Conservation (phyloP, 2,797 vertebrate species). For the Pelobates cultripes region DNA sequence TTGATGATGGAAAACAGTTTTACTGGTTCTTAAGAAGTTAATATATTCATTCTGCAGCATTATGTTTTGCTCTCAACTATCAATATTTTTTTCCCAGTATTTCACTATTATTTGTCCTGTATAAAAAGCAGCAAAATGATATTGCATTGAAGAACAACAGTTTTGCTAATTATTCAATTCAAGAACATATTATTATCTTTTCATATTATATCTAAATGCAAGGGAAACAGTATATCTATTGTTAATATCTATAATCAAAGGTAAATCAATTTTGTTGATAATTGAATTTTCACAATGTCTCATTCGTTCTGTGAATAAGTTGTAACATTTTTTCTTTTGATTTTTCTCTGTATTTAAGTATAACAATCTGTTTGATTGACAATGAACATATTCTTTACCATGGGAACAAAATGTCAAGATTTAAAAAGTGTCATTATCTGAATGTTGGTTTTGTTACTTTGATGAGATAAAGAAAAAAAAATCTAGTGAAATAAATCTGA, state of each 20-base stretch:
- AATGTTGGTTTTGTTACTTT: slow-evolving; percentile 29
- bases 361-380: slow-evolving; percentile 42
- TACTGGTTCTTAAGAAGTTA: too few relatives aligned
- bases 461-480: slow-evolving; percentile 27
- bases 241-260: slow-evolving; percentile 34
- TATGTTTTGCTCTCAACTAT: background rate
- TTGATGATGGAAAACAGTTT: too few relatives aligned
- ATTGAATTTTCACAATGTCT: background rate
- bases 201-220: background rate
- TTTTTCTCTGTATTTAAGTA: slow-evolving; percentile 33
- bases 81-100: background rate
- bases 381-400: slow-evolving; percentile 64
- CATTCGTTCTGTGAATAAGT: slow-evolving; percentile 4
- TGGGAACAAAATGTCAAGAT: slow-evolving; percentile 63
- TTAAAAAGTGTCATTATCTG: slow-evolving; percentile 28
- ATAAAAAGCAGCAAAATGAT: background rate
- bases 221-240: slow-evolving; percentile 15
- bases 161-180: background rate
- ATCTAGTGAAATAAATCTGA: background rate
- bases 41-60: too few relatives aligned
- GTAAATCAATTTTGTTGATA: slow-evolving; percentile 32
- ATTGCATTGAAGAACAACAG: background rate
- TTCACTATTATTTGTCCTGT: background rate
- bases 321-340: slow-evolving; percentile 33
- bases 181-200: background rate